Evolutionary conservation across 2,113 vertebrate species (phyloP).

Genomic region (Labrus mixtus): DNA sequence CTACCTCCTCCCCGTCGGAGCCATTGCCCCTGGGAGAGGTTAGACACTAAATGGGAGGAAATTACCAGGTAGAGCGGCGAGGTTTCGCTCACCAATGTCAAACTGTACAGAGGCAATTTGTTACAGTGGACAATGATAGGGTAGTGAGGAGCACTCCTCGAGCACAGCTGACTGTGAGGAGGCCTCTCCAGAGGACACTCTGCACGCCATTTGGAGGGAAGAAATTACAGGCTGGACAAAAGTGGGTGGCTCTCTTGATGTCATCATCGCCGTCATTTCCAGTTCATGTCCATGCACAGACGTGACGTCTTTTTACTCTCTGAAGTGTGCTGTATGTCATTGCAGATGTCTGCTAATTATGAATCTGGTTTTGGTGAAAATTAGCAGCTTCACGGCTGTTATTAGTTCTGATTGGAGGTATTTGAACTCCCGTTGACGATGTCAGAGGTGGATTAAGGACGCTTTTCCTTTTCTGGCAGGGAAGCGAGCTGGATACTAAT

Average conservation of each 20-base stretch:
- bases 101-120: conserved; percentile 35
- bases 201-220: neutral
- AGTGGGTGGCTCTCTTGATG: neutral
- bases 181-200: conserved; percentile 16
- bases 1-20: conserved; percentile 23
- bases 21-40: conserved; percentile 39
- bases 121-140: conserved; percentile 44
- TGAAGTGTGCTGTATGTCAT: neutral
- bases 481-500: no score
- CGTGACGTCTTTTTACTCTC: neutral
- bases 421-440: neutral
- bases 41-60: conserved; percentile 40
- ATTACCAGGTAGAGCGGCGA: conserved; percentile 20
- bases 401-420: neutral
- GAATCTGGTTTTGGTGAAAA: neutral
- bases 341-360: neutral
- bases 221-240: conserved; percentile 26
- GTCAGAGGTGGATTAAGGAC: neutral
- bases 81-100: conserved; percentile 1
- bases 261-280: neutral
- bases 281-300: neutral
- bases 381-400: neutral
- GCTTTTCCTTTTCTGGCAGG: neutral
- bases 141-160: neutral
- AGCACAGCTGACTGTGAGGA: neutral